Percentiles rank a stretch among this genome's conserved stretches.
phyloP scores from a whole-genome alignment of 2,888 invertebrate species.

The Lasioglossum figueresi region DNA sequence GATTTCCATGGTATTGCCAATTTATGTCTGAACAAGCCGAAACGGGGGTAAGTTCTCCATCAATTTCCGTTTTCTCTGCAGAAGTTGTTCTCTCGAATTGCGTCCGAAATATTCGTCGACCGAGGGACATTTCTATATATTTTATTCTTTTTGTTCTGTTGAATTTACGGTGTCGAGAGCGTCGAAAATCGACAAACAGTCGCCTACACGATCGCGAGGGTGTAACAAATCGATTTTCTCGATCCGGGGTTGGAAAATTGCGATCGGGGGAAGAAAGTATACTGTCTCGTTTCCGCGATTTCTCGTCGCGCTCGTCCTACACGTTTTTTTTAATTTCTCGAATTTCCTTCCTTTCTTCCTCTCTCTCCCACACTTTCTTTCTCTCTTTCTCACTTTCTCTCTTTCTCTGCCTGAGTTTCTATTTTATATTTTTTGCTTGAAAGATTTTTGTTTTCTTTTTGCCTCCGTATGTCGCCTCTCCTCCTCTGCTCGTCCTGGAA shows the following conservation, averaged over 20 bases:
- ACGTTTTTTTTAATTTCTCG: conserved; percentile 31
- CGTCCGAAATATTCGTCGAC: conserved; percentile 49
- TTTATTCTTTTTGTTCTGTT: neutral
- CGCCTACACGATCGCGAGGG: conserved; percentile 65
- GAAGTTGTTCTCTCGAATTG: neutral
- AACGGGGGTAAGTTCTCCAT: neutral
- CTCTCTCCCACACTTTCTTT: conserved; percentile 40
- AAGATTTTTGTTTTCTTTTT: conserved; percentile 19
- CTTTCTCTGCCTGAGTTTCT: conserved; percentile 58
- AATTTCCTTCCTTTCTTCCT: conserved; percentile 42
- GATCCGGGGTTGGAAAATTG: conserved; percentile 39
- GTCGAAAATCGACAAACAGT: conserved; percentile 60
- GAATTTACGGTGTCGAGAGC: conserved; percentile 57
- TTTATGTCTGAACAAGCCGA: neutral
- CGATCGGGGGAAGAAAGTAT: conserved; percentile 51
- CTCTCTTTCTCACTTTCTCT: conserved; percentile 40
- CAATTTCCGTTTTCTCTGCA: neutral
- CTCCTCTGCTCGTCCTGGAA: conserved; percentile 61
- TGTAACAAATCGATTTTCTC: conserved; percentile 43
- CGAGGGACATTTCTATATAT: conserved; percentile 43
- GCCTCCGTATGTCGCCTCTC: conserved; percentile 63
- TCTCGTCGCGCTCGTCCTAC: conserved; percentile 50
- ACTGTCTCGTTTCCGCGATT: conserved; percentile 65
- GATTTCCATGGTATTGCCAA: neutral
- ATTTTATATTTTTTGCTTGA: neutral